phyloP scores from a whole-genome alignment of 2,797 vertebrate genomes.

The Luscinia megarhynchos region DNA sequence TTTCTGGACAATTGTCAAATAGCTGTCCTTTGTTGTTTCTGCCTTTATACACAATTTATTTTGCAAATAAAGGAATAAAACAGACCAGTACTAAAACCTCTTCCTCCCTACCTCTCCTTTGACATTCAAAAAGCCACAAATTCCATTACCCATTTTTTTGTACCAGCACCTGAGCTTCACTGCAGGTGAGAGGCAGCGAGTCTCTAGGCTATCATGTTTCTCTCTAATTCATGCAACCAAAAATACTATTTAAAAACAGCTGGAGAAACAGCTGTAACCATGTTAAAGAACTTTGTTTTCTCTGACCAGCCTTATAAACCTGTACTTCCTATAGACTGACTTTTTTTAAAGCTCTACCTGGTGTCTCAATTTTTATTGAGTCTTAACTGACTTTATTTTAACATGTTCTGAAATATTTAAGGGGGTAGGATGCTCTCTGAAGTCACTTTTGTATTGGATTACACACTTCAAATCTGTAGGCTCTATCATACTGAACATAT shows the following conservation, averaged over 20 bases:
- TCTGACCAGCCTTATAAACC: background rate
- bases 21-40: background rate
- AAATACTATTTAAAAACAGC: background rate
- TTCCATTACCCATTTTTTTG: background rate
- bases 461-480: background rate
- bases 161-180: background rate
- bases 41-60: background rate
- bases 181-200: background rate
- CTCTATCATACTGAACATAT: background rate
- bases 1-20: background rate
- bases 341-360: background rate
- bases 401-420: background rate
- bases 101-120: background rate
- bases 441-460: background rate
- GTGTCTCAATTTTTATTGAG: background rate
- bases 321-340: background rate
- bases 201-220: background rate
- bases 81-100: background rate
- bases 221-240: background rate
- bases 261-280: background rate
- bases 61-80: background rate
- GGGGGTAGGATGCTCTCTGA: background rate
- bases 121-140: background rate
- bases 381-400: background rate
- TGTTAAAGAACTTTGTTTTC: background rate